Percentiles rank a stretch among this genome's conserved stretches.
Conservation (phyloP, 2,888 invertebrate genomes). For the Tromatobia lineatoria region DNA sequence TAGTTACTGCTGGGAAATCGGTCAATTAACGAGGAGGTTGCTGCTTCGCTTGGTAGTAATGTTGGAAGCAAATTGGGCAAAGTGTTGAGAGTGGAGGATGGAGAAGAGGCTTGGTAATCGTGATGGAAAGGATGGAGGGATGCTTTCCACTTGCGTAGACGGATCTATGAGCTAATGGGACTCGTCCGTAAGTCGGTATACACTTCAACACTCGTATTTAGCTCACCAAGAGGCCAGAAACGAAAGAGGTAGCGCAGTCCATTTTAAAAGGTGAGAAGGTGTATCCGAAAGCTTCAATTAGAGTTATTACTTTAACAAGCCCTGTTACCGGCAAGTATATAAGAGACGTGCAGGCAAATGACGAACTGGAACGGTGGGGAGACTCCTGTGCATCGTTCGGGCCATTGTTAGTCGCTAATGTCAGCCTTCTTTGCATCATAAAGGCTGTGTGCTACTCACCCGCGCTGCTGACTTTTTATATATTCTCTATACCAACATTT, state of each 20-base stretch:
- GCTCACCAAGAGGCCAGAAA: constrained; percentile 12
- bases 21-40: constrained; percentile 45
- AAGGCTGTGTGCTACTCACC: constrained; percentile 66
- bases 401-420: constrained; percentile 80
- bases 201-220: constrained; percentile 4
- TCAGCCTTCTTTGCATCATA: constrained; percentile 80
- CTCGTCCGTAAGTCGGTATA: constrained; percentile 14
- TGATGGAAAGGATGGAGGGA: constrained; percentile 31
- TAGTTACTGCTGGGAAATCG: constrained; percentile 43
- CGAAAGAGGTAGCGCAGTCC: constrained; percentile 58
- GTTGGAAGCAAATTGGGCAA: constrained; percentile 51
- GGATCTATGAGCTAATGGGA: constrained; percentile 15
- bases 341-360: constrained; percentile 50
- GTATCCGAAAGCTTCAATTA: constrained; percentile 79
- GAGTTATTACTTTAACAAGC: constrained; percentile 82
- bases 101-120: constrained; percentile 19
- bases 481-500: background rate
- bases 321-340: constrained; percentile 73
- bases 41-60: constrained; percentile 25
- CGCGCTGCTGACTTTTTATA: constrained; percentile 27
- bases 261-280: constrained; percentile 80
- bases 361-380: constrained; percentile 40
- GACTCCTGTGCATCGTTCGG: constrained; percentile 61
- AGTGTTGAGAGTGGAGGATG: constrained; percentile 41
- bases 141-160: constrained; percentile 8